Percentiles rank a stretch among this genome's conserved stretches.
These are phyloP conservation scores for Epirrita christyi DNA, from an alignment of 2,888 invertebrate genomes.

Conservation along the genomic window DNA sequence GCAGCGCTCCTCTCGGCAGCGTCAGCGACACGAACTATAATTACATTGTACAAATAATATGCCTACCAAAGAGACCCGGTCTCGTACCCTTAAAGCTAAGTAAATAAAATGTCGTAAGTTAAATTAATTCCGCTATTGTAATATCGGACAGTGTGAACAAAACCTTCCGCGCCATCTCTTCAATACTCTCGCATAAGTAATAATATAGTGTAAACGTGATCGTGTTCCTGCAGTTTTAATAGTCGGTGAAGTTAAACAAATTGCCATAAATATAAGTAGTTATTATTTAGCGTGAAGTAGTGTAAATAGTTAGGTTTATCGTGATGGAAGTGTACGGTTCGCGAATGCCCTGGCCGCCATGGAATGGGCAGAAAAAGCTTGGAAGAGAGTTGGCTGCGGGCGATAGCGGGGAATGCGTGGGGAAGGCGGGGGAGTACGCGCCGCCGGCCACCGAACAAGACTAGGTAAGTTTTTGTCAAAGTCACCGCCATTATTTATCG, in stretches of 20 bases:
- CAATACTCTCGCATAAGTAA: conserved; percentile 83
- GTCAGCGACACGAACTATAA: conserved; percentile 74
- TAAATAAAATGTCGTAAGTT: conserved; percentile 80
- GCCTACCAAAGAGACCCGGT: conserved; percentile 86
- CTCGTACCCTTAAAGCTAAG: conserved; percentile 84
- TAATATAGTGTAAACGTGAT: conserved; percentile 79
- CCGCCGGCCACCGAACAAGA: conserved; percentile 80
- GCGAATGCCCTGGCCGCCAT: conserved; percentile 72
- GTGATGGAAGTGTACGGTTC: conserved; percentile 73
- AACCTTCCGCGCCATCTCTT: conserved; percentile 80
- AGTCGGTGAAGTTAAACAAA: conserved; percentile 84
- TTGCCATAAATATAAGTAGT: conserved; percentile 85
- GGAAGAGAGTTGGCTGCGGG: conserved; percentile 53
- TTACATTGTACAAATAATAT: conserved; percentile 84
- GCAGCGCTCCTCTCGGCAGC: conserved; percentile 61
- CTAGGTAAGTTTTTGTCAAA: conserved; percentile 85
- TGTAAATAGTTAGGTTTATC: conserved; percentile 81
- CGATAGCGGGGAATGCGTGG: conserved; percentile 34
- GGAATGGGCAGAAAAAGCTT: conserved; percentile 79
- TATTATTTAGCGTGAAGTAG: conserved; percentile 78
- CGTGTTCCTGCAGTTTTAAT: conserved; percentile 84
- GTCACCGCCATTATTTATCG: conserved; percentile 83
- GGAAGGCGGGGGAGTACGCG: conserved; percentile 65
- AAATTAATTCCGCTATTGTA: conserved; percentile 70
- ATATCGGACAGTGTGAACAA: conserved; percentile 73